These are phyloP conservation scores for Dromaius novaehollandiae DNA, from an alignment of 2,113 vertebrate genomes.

Conservation along the genomic window DNA sequence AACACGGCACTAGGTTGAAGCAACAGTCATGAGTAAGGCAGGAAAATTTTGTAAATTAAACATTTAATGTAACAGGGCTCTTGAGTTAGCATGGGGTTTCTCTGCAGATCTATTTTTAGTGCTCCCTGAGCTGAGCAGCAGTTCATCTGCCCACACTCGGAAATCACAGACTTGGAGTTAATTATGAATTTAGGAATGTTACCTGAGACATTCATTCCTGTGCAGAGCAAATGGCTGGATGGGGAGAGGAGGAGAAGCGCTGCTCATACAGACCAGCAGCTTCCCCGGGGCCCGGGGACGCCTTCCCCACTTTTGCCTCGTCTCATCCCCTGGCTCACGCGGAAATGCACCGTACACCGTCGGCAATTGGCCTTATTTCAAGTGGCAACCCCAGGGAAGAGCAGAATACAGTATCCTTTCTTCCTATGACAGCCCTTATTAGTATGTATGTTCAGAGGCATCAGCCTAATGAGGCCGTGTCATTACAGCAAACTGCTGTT, in stretches of 20 bases:
- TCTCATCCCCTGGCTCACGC: not conserved
- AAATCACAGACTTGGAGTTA: constrained; percentile 22
- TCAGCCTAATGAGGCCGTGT: constrained; percentile 51
- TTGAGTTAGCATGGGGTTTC: not conserved
- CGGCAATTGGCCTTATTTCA: not conserved
- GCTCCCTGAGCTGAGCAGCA: not conserved
- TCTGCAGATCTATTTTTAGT: constrained; percentile 51
- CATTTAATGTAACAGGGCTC: not conserved
- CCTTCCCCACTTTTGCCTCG: not conserved
- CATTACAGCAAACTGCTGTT: constrained; percentile 33
- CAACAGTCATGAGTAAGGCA: constrained; percentile 28
- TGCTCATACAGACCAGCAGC: not conserved
- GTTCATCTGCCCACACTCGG: constrained; percentile 18
- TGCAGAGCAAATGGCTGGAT: not conserved
- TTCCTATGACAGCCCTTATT: constrained; percentile 34
- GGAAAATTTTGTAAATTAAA: constrained; percentile 37
- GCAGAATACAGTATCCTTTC: not conserved
- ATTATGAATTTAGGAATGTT: not conserved
- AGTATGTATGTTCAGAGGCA: constrained; percentile 38
- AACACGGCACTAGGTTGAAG: not conserved
- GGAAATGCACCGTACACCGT: not conserved
- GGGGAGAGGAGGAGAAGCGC: not conserved
- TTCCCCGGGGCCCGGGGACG: not conserved
- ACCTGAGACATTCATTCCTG: constrained; percentile 27
- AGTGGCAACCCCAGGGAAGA: not conserved